Base-by-base conservation (phyloP, 2,888 invertebrate genomes). In the Caenorhabditis zanzibari region DNA sequence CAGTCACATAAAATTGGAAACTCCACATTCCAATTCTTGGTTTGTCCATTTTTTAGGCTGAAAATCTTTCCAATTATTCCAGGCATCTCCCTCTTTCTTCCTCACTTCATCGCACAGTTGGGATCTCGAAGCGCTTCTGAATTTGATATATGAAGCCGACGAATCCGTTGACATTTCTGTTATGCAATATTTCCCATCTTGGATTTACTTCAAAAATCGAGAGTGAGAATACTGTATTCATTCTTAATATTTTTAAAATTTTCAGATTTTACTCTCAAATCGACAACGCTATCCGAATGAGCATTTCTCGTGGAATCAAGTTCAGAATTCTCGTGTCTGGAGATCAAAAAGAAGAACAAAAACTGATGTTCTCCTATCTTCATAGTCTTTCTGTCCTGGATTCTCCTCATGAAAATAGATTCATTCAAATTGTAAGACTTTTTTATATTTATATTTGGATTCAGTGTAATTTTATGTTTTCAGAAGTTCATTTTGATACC, bases 141-240 rank as follows among this genome's bases (percentile, higher is more conserved):
- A 84, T 68, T 16, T 84, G 32, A 84, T 84, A 26, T 84, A 84
- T 41, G 80, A 84, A 32, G 84, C 84, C 0, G 64, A 80, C 16
- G 66, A 75, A 0, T 76, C 52, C 22, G 72, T 84, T 14, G 84
- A 84, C 38, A 76, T 84, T 22, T 64, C 80, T n/a, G 84, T 84
- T 44, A 84, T 84, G 84, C 84, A 84, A 22, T 84, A 84, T 58
- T 84, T 80, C 49, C 84, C 84, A 32, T 75, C 80, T 3, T 84
- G 84, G 84, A 84, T 84, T 52, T 84, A 84, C 56, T 84, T 80
- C 71, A 84, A 84, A 35, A 76, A 84, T 54, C 66, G 72, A 71
- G 84, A 84, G 83, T 83, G 14, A 9, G 71, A 32, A 2, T 2
- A 7, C 28, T 24, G 1, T 2, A 4, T 28, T 26, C 12, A 9